A percentile compares a stretch with the other conserved stretches of the same genome.
These are phyloP conservation scores for Sylvietta virens DNA, from an alignment of 2,113 vertebrate genomes.

Conservation along the genomic window DNA sequence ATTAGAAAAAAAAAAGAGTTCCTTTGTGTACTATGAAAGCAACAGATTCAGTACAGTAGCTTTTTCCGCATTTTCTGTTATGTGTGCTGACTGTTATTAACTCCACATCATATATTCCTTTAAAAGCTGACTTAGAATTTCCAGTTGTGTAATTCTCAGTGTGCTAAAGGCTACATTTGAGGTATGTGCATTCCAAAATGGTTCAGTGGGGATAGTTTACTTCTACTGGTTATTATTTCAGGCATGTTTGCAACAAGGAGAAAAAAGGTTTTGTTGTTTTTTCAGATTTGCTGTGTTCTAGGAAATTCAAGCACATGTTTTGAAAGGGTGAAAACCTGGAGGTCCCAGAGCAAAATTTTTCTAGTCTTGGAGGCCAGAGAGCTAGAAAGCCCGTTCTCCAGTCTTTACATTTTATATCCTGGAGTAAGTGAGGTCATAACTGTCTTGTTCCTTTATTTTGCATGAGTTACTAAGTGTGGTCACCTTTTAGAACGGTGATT, in stretches of 20 bases:
- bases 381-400: background rate
- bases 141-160: background rate
- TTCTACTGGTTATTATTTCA: background rate
- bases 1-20: background rate
- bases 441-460: background rate
- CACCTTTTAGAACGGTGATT: fast-evolving
- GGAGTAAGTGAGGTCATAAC: background rate
- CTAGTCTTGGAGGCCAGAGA: background rate
- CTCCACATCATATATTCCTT: background rate
- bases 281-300: background rate
- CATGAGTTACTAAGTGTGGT: background rate
- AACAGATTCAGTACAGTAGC: background rate
- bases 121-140: background rate
- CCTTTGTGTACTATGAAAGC: background rate
- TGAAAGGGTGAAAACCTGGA: background rate
- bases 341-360: background rate
- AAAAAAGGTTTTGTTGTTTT: background rate
- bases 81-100: background rate
- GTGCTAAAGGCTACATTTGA: background rate
- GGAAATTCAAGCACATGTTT: background rate
- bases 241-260: background rate
- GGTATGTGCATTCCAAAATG: background rate
- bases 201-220: background rate
- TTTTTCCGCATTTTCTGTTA: background rate
- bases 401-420: background rate